These are phyloP conservation scores for Pogonomyrmex californicus DNA, from an alignment of 1,140 invertebrate species.

Conservation along the genomic window DNA sequence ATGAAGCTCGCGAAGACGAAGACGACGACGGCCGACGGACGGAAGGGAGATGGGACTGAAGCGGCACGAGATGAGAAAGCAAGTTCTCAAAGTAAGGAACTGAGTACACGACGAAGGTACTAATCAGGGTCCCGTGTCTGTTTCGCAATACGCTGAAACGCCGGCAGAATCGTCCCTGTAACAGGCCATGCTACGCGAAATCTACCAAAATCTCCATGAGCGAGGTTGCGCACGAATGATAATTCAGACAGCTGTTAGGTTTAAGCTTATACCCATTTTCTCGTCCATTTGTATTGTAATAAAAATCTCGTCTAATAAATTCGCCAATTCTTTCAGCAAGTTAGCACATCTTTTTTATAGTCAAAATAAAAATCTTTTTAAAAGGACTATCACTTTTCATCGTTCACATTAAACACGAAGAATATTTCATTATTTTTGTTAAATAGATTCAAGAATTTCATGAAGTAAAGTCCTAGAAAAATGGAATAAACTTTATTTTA, in stretches of 20 bases:
- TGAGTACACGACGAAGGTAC: slow-evolving; percentile 62
- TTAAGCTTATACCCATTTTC: slow-evolving; percentile 5
- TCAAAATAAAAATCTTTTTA: slow-evolving; percentile 1
- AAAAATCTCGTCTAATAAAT: not conserved
- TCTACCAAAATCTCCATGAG: slow-evolving; percentile 49
- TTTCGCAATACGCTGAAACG: slow-evolving; percentile 45
- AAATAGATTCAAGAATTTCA: slow-evolving; percentile 3
- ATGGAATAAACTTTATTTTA: not conserved
- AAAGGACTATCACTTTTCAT: not conserved
- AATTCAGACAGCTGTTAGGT: not conserved
- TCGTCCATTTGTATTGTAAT: not conserved
- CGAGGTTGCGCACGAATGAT: slow-evolving; percentile 5
- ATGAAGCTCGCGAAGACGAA: slow-evolving; percentile 44
- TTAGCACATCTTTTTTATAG: not conserved
- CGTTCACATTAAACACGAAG: not conserved
- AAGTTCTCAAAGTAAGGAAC: slow-evolving; percentile 61
- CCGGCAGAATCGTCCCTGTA: not conserved
- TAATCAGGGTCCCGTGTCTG: slow-evolving; percentile 54
- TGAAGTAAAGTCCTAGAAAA: not conserved
- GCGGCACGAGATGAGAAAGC: slow-evolving; percentile 57
- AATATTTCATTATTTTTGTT: not conserved
- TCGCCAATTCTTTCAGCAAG: not conserved
- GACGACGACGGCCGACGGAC: slow-evolving; percentile 25
- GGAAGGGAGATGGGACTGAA: slow-evolving; percentile 22
- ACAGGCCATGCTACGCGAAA: slow-evolving; percentile 18